Percentiles rank a stretch among this genome's conserved stretches.
phyloP scores from a whole-genome alignment of 2,113 vertebrate species.

The Butorides virescens region DNA sequence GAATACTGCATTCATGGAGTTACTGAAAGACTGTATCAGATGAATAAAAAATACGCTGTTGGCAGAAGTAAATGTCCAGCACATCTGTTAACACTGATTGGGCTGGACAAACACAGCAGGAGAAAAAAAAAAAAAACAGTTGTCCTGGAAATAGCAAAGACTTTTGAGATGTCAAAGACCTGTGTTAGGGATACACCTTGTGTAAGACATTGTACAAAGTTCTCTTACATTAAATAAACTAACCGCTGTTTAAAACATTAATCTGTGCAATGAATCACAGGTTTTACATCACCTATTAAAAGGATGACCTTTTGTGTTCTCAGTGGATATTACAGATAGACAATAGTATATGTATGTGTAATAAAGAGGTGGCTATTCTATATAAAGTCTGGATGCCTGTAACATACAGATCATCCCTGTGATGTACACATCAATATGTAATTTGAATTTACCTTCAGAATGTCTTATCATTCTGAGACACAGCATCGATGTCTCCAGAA shows the following conservation, averaged over 20 bases:
- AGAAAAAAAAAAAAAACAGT: background rate
- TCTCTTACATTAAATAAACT: background rate
- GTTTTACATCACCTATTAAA: background rate
- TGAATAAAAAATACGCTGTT: background rate
- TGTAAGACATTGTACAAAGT: background rate
- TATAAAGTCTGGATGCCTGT: background rate
- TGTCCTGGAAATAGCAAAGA: background rate
- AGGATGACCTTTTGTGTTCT: background rate
- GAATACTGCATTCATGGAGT: background rate
- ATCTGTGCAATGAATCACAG: background rate
- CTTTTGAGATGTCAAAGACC: background rate
- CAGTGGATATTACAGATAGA: background rate
- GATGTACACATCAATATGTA: background rate
- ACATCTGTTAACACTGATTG: background rate
- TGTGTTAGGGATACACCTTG: background rate
- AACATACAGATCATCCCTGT: background rate
- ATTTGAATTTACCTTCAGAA: background rate
- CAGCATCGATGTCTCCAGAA: background rate
- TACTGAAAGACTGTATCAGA: background rate
- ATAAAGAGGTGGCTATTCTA: background rate
- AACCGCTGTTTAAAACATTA: background rate
- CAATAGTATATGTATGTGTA: background rate
- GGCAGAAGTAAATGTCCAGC: background rate
- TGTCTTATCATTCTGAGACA: background rate
- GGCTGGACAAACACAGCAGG: background rate